A percentile compares a stretch with the other conserved stretches of the same genome.
These are phyloP conservation scores for Spongilla lacustris DNA, from an alignment of 37 sponge, comb jelly and placozoan genomes.

Conservation along the genomic window DNA sequence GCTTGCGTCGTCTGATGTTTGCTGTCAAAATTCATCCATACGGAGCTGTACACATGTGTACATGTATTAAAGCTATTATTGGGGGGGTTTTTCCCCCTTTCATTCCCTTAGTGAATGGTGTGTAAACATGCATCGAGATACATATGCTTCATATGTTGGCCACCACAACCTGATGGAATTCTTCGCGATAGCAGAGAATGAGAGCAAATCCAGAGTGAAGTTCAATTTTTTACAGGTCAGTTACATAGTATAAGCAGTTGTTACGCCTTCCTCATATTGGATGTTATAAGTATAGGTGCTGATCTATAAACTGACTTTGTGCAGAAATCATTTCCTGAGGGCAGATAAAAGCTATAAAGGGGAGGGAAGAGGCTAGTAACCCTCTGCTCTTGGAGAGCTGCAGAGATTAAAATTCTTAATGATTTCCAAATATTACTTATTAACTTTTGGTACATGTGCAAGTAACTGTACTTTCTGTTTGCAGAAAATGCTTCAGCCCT, in stretches of 20 bases:
- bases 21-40: too few species aligned
- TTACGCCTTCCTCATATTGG: too few species aligned
- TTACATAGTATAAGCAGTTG: too few species aligned
- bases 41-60: too few species aligned
- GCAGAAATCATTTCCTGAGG: too few species aligned
- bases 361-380: too few species aligned
- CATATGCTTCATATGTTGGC: constrained; percentile 94
- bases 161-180: constrained; percentile 93
- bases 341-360: too few species aligned
- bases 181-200: constrained; percentile 97
- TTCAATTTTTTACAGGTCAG: constrained; percentile 91
- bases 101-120: constrained; percentile 86
- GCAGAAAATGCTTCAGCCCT: constrained; percentile 98
- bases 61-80: background rate
- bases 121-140: constrained; percentile 97
- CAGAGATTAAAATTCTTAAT: too few species aligned
- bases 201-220: constrained; percentile 89
- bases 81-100: background rate
- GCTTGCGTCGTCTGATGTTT: too few species aligned
- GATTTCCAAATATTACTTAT: background rate
- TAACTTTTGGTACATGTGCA: background rate
- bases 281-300: too few species aligned
- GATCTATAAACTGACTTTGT: too few species aligned
- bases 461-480: constrained; percentile 4
- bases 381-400: too few species aligned